Conservation (phyloP, 2,113 vertebrate species). For the Hyla sarda region DNA sequence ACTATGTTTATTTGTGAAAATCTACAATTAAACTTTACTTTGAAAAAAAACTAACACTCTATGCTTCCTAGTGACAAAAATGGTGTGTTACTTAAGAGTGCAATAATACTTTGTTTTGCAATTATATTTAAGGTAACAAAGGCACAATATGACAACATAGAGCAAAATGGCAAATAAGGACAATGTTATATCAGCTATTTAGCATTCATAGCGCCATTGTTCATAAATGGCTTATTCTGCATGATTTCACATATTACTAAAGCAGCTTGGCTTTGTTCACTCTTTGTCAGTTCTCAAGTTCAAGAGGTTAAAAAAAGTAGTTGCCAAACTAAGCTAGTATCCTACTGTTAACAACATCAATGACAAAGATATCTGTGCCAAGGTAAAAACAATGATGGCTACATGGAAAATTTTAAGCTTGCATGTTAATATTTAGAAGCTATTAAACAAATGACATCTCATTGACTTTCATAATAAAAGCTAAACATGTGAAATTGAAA, state of each 20-base stretch:
- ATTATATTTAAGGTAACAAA: no score
- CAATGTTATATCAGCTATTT: conserved; percentile 6
- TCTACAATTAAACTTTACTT: no score
- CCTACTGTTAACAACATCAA: not conserved
- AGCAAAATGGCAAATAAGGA: not conserved
- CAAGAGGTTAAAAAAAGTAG: conserved; percentile 24
- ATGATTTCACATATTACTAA: conserved; percentile 27
- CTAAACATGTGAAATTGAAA: not conserved
- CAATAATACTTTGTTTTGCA: not conserved
- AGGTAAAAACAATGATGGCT: accelerated
- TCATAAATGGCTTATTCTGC: not conserved
- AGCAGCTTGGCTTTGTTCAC: conserved; percentile 29
- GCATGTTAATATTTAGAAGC: not conserved
- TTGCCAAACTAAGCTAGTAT: not conserved
- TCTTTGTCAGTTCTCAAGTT: not conserved
- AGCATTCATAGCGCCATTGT: not conserved
- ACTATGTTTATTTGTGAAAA: no score
- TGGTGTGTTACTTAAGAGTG: not conserved
- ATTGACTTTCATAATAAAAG: not conserved
- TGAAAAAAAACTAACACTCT: not conserved
- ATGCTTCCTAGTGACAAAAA: no score
- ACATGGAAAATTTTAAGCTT: not conserved
- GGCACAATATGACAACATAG: not conserved
- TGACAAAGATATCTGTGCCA: conserved; percentile 45
- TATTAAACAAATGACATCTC: not conserved